Base-by-base conservation (phyloP, 2,888 invertebrate genomes). In the Drosophila imparisetae region DNA sequence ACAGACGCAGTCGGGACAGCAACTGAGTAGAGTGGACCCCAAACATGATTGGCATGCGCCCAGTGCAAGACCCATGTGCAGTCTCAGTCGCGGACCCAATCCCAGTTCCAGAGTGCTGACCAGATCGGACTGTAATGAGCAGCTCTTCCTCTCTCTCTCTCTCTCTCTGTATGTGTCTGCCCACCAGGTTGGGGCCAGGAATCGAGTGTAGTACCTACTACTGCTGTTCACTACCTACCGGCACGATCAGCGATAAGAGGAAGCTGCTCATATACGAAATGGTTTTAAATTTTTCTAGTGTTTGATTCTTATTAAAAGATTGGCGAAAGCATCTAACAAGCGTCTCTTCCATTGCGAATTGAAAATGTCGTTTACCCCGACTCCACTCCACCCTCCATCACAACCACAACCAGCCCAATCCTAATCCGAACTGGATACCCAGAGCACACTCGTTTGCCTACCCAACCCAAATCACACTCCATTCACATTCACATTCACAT, bases 281-380 rank as follows among this genome's bases (percentile, higher is more conserved):
- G 86, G 90, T 84, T 88, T 90, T 89, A 87, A 82, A 89, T 87
- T 87, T 83, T 87, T 79, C 80, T 82, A 90, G 90, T 90, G 86
- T 90, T 90, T 89, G 89, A 90, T 90, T 89, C 86, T 89, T 90
- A 88, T 90, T 89, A 89, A 89, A 89, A 88, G 87, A 88, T 88
- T 88, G 89, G 83, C 81, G 83, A 86, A 86, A 90, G 79, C 89
- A 59, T 86, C 90, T 85, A 82, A 81, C 86, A 85, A 82, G 88
- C 78, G 65, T 67, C 67, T 67, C 68, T 68, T 58, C 50, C 72
- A 81, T 72, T 80, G 82, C 78, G 85, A 82, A 82, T 81, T 81
- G 80, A 83, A 83, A 83, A 83, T 89, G 89, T 84, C 83, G 75
- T 62, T 71, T 66, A 30, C 34, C 63, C 34, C 34, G 24, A 13